Evolutionary conservation across 1,140 invertebrate genomes (phyloP).

Genomic region (Batillaria attramentaria): DNA sequence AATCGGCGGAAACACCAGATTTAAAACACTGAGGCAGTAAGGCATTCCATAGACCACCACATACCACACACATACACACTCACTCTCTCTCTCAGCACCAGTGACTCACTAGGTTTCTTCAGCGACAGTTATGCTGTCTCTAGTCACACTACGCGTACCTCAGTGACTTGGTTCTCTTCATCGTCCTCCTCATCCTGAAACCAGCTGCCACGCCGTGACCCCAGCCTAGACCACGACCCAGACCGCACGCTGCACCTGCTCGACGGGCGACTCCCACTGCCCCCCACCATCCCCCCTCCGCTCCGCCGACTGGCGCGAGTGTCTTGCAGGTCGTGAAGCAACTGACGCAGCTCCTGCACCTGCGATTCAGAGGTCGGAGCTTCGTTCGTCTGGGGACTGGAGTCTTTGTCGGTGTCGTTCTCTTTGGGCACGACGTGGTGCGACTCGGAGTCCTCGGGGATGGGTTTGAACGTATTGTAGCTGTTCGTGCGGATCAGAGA

Average conservation of each 20-base stretch:
- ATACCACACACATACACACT: neutral
- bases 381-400: neutral
- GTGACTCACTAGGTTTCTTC: neutral
- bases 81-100: neutral
- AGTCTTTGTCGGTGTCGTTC: neutral
- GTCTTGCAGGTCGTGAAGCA: conserved; percentile 12
- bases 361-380: neutral
- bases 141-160: neutral
- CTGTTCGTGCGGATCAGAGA: conserved; percentile 4
- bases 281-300: neutral
- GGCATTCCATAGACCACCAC: neutral
- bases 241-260: conserved; percentile 12
- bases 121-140: neutral
- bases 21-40: neutral
- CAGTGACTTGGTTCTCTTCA: neutral
- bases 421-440: neutral
- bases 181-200: conserved; percentile 4
- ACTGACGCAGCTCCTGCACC: conserved; percentile 3
- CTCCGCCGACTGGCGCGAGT: too few relatives aligned
- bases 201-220: conserved; percentile 7
- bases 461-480: conserved; percentile 8
- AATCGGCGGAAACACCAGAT: neutral
- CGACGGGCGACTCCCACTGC: neutral
- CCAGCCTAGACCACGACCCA: conserved; percentile 7
- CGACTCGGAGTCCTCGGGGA: neutral